Base-by-base conservation (phyloP, 2,113 vertebrate species). In the Seriola quinqueradiata region DNA sequence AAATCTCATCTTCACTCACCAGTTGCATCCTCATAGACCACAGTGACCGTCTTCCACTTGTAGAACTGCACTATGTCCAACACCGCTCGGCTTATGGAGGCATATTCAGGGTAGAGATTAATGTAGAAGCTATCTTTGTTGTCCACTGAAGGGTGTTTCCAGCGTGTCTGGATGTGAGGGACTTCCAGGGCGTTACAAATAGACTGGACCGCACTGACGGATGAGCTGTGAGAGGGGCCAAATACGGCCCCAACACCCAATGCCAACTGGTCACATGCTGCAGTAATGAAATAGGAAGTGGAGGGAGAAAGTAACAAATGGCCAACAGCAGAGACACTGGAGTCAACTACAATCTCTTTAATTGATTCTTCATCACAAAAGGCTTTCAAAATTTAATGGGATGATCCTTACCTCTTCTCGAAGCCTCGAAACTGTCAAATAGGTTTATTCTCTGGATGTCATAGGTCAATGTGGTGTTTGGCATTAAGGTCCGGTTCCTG, bases 371-470 rank as follows among this genome's bases (percentile, higher is more conserved):
- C 17, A 13, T 16, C 54, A 8, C 1, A 25, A 32, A 44, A 25
- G 40, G 3, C 34, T 72, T 60, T 72, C 19, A 34, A 6, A 71
- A 36, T 8, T 1, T 48, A 61, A 67, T 1, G 8, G 32, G 10
- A 28, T 21, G 11, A 5, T 76, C 81, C 84, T 95, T 95, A 99
- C 98, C 98, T 97, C 97, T 96, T 83, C 97, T 95, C 0, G 98
- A 99, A 75, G 98, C 98, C 92, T 99, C 98, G 80, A 99, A 99
- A 79, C 98, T 99, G 94, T 99, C 98, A 57, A 97, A 99, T 48
- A 98, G 95, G 92, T 98, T 99, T 95, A 99, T 98, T 94, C 97
- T 97, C 96, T 99, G 98, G 93, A 99, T 97, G 94, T 99, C 98
- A 4, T 99, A 99, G 92, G 98, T 99, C 94, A 99, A 94, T 14